phyloP scores from a whole-genome alignment of 2,888 invertebrate genomes.

The Apamea monoglypha region DNA sequence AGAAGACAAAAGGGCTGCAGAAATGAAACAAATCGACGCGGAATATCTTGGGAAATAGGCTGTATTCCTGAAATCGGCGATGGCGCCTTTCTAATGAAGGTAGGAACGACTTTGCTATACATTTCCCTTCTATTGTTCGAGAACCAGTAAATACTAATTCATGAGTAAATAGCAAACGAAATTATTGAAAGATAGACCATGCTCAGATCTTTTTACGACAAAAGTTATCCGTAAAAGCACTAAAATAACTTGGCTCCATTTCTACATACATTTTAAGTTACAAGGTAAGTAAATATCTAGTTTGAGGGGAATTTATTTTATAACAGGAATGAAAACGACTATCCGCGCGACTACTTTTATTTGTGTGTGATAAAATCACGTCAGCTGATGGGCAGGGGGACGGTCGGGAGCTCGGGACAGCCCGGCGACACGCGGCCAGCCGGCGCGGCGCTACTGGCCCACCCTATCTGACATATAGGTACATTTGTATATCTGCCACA shows the following conservation, averaged over 20 bases:
- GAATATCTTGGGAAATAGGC: conserved; percentile 13
- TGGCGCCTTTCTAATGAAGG: neutral
- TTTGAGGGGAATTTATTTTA: conserved; percentile 30
- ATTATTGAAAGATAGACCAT: conserved; percentile 4
- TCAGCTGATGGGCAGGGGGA: conserved; percentile 55
- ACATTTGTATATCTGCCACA: conserved; percentile 34
- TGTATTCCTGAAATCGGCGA: neutral
- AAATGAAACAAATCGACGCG: conserved; percentile 18
- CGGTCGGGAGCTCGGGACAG: conserved; percentile 50
- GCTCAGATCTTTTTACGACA: conserved; percentile 18
- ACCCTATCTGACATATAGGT: conserved; percentile 45
- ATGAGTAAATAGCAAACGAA: conserved; percentile 3
- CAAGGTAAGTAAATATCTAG: conserved; percentile 35
- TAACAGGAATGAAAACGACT: conserved; percentile 21
- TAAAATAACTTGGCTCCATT: conserved; percentile 44
- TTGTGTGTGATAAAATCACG: conserved; percentile 65
- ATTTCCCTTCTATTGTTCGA: neutral
- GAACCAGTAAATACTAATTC: neutral
- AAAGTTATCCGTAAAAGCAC: conserved; percentile 23
- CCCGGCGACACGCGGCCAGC: conserved; percentile 66
- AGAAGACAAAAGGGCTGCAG: conserved; percentile 18
- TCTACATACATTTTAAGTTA: conserved; percentile 39
- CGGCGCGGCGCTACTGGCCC: conserved; percentile 69
- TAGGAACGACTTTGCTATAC: neutral
- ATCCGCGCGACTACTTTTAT: conserved; percentile 49